Conservation (phyloP, 1,140 invertebrate species). For the Scaptomyza graminum region DNA sequence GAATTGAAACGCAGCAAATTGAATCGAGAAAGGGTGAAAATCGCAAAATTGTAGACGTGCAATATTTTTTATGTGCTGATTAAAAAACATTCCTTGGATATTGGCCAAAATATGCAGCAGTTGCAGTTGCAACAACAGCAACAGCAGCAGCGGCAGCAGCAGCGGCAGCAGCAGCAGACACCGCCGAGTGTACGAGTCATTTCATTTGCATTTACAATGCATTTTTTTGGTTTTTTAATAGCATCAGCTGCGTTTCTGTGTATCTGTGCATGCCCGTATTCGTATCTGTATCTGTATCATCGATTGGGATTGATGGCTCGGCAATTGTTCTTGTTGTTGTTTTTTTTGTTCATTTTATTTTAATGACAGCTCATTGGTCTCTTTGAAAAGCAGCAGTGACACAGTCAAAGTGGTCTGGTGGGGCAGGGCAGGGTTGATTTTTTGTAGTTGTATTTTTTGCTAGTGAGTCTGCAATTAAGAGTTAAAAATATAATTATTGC, state of each 20-base stretch:
- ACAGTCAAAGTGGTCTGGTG: not conserved
- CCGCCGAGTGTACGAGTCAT: conserved; percentile 36
- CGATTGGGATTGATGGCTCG: conserved; percentile 77
- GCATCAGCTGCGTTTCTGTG: conserved; percentile 39
- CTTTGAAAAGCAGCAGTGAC: conserved; percentile 61
- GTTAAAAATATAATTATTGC: conserved; percentile 83
- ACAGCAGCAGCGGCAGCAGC: not conserved
- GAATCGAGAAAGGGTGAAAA: conserved; percentile 34
- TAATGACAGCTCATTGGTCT: conserved; percentile 82
- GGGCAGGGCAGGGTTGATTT: not conserved
- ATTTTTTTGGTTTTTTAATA: conserved; percentile 43
- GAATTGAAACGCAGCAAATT: conserved; percentile 44
- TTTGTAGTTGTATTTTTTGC: not conserved
- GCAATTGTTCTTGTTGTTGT: conserved; percentile 76
- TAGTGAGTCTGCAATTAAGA: conserved; percentile 77
- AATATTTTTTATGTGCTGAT: conserved; percentile 83
- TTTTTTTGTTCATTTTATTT: conserved; percentile 72
- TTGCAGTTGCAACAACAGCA: not conserved
- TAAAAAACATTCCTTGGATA: conserved; percentile 83
- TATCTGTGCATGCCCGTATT: conserved; percentile 18
- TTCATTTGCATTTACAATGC: conserved; percentile 73
- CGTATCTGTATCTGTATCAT: conserved; percentile 57
- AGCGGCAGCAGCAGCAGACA: not conserved
- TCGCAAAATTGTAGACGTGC: conserved; percentile 75
- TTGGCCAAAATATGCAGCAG: conserved; percentile 81